These are phyloP conservation scores for Drosophila subobscura DNA, from an alignment of 1,140 invertebrate species.

Conservation along the genomic window DNA sequence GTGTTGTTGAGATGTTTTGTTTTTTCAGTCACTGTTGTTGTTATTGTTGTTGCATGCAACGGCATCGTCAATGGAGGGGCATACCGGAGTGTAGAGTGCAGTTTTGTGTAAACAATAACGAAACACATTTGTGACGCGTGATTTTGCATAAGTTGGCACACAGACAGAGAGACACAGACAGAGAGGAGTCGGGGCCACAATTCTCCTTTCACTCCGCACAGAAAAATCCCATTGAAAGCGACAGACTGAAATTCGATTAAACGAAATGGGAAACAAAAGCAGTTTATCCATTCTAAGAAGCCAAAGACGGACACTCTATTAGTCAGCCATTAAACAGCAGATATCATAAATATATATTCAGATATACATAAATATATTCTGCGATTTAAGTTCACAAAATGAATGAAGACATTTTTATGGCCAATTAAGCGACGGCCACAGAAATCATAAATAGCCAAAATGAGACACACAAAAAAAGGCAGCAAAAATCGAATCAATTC, in stretches of 20 bases:
- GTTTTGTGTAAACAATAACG: conserved; percentile 81
- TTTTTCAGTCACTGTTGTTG: conserved; percentile 28
- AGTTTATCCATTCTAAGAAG: conserved; percentile 22
- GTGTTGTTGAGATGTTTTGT: conserved; percentile 21
- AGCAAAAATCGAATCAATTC: conserved; percentile 59
- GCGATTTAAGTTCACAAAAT: conserved; percentile 42
- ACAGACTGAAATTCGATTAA: conserved; percentile 30
- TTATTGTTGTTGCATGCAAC: conserved; percentile 20
- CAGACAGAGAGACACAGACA: conserved; percentile 20
- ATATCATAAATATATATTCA: conserved; percentile 7
- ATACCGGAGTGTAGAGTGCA: conserved; percentile 34
- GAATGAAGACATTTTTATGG: conserved; percentile 79
- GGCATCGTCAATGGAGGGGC: conserved; percentile 12
- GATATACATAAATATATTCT: conserved; percentile 28
- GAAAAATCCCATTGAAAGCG: conserved; percentile 14
- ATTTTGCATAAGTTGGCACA: conserved; percentile 80
- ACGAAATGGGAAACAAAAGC: conserved; percentile 45
- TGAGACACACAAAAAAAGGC: conserved; percentile 14
- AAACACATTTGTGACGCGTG: conserved; percentile 82
- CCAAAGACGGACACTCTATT: conserved; percentile 19
- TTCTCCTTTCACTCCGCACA: conserved; percentile 53
- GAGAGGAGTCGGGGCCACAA: conserved; percentile 14
- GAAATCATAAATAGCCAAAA: conserved; percentile 67
- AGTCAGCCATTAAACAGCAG: not conserved
- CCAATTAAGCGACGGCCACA: conserved; percentile 66